phyloP scores from a whole-genome alignment of 2,113 vertebrate species.

The Arvicanthis niloticus region DNA sequence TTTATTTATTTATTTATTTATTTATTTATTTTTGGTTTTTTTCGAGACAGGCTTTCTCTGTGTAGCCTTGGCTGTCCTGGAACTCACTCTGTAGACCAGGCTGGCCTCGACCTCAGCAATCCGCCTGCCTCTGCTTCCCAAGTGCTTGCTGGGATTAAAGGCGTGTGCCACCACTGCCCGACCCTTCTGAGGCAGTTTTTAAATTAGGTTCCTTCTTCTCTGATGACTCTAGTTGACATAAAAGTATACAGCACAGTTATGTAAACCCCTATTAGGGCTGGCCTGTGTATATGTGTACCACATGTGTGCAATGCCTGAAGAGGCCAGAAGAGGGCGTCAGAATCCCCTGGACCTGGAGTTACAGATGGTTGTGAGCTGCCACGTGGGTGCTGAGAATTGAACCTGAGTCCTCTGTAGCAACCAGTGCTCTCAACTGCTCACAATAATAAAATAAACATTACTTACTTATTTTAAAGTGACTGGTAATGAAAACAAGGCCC shows the following conservation, averaged over 20 bases:
- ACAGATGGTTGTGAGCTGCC: too few species aligned
- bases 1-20: too few species aligned
- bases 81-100: too few species aligned
- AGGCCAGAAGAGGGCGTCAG: neutral
- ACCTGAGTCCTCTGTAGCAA: neutral
- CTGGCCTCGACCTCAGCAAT: too few species aligned
- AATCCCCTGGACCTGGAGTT: neutral
- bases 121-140: too few species aligned
- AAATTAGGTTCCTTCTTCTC: neutral
- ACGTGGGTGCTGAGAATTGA: neutral
- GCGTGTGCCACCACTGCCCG: too few species aligned
- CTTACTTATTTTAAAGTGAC: neutral
- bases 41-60: too few species aligned
- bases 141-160: too few species aligned
- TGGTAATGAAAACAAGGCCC: neutral
- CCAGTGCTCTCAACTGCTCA: neutral
- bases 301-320: neutral
- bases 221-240: neutral
- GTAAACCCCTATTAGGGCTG: neutral
- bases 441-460: neutral
- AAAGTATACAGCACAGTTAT: neutral
- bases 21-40: too few species aligned
- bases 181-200: too few species aligned
- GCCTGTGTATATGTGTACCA: neutral
- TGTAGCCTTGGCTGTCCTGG: too few species aligned